Evolutionary conservation across 2,113 vertebrate species (phyloP).

Genomic region (Aspiorhynchus laticeps): DNA sequence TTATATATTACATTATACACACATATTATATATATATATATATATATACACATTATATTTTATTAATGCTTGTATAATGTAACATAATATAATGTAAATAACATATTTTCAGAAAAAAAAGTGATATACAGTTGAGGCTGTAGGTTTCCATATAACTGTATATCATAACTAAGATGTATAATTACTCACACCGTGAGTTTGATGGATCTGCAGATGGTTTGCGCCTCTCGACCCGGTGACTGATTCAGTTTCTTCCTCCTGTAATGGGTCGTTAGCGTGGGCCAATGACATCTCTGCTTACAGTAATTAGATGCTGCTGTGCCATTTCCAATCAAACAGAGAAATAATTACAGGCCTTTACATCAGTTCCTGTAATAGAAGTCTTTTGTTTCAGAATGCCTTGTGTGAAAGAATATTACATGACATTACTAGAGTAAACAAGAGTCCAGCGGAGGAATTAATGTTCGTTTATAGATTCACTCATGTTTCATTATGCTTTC

Average conservation of each 20-base stretch:
- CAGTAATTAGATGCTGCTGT: constrained; percentile 1
- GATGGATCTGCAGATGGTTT: not conserved
- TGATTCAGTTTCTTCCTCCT: not conserved
- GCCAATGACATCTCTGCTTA: not conserved
- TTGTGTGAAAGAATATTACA: not conserved
- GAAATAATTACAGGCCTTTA: constrained; percentile 10
- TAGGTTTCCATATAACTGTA: not conserved
- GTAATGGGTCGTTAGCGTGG: not conserved
- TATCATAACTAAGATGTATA: not conserved
- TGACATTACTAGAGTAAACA: not conserved
- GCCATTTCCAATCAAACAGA: not conserved
- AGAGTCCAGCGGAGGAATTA: not conserved
- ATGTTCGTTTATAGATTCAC: too few relatives aligned
- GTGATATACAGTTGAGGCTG: not conserved
- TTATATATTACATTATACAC: too few relatives aligned
- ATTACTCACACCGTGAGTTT: not conserved
- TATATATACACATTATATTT: too few relatives aligned
- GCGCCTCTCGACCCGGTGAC: not conserved
- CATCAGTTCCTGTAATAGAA: not conserved
- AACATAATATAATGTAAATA: too few relatives aligned
- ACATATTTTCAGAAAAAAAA: too few relatives aligned
- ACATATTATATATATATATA: too few relatives aligned
- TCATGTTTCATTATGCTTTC: too few relatives aligned
- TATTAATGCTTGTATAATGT: too few relatives aligned
- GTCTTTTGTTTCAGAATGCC: not conserved